Conservation (phyloP, 2,797 vertebrate species). For the Gallinago nigripennis region DNA sequence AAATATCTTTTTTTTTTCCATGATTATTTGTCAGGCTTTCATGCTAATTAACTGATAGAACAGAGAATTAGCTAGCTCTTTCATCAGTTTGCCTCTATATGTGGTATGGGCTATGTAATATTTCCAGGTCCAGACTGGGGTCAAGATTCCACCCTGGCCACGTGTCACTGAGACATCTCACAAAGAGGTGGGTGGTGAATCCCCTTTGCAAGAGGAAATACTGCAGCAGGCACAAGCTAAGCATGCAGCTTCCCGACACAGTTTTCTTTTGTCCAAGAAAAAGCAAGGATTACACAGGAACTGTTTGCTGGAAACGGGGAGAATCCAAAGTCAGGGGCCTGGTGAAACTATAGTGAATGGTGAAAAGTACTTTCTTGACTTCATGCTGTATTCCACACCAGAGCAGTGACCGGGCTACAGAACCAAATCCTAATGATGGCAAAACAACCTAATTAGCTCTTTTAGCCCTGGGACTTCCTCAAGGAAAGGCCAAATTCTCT, state of each 20-base stretch:
- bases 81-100: background rate
- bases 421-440: accelerated
- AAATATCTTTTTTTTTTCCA: too few relatives aligned
- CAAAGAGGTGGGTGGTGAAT: accelerated
- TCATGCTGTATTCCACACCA: too few relatives aligned
- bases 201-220: background rate
- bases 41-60: background rate
- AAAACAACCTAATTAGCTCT: background rate
- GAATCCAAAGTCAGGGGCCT: accelerated
- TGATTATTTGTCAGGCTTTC: background rate
- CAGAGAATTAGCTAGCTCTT: background rate
- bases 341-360: background rate
- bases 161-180: background rate
- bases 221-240: background rate
- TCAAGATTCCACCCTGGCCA: accelerated
- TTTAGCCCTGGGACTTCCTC: background rate
- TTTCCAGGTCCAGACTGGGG: background rate
- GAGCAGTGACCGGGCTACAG: background rate
- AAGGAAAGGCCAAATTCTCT: background rate
- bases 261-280: background rate
- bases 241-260: accelerated
- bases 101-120: background rate
- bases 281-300: background rate
- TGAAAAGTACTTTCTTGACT: background rate
- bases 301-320: background rate